These are phyloP conservation scores for Mythimna loreyi DNA, from an alignment of 2,888 invertebrate species.

Conservation along the genomic window DNA sequence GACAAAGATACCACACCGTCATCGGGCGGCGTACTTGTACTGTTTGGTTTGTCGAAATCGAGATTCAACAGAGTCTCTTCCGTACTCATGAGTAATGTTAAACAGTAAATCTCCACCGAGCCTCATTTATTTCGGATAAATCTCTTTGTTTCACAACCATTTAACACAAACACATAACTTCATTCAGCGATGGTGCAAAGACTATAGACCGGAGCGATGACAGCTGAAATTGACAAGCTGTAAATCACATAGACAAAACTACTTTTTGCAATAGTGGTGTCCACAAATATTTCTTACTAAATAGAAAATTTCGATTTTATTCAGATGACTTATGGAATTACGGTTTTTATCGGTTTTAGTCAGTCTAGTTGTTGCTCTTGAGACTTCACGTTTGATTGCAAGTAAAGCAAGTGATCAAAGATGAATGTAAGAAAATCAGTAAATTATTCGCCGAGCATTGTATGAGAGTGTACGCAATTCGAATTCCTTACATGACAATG, in stretches of 20 bases:
- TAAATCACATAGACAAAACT: conserved; percentile 42
- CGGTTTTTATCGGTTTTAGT: no score
- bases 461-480: background rate
- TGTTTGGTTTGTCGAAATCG: conserved; percentile 91
- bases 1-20: conserved; percentile 91
- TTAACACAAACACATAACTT: conserved; percentile 87
- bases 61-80: conserved; percentile 92
- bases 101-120: conserved; percentile 84
- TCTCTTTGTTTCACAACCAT: conserved; percentile 90
- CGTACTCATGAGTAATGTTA: conserved; percentile 91
- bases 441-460: background rate
- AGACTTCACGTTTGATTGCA: background rate
- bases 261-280: conserved; percentile 31
- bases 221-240: conserved; percentile 69
- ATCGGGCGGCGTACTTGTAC: conserved; percentile 87
- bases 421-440: background rate
- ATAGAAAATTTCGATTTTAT: conserved; percentile 38
- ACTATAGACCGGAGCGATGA: conserved; percentile 74
- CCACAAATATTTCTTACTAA: conserved; percentile 39
- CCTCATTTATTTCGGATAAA: conserved; percentile 89
- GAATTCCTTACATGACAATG: background rate
- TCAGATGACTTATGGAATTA: no score
- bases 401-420: background rate
- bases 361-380: no score
- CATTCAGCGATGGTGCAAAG: conserved; percentile 76